Evolutionary conservation across 2,888 invertebrate species (phyloP), one percentile per base, ranked within the genome.

Genomic region (Ptychoptera contaminata): DNA sequence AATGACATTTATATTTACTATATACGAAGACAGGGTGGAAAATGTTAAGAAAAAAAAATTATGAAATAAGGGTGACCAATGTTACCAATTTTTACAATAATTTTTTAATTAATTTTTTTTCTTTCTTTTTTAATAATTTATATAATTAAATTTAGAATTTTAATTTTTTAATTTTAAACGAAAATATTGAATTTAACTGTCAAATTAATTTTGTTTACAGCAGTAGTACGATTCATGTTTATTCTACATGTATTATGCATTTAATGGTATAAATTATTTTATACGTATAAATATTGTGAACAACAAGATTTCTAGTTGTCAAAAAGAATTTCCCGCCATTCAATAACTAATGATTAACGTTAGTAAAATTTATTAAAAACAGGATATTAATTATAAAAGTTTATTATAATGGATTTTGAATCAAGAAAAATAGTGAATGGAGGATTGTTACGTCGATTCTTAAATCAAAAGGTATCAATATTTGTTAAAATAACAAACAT

Each of bases 261-360:
- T n/a, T 11, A 23, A 5, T 23, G 23, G 23, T 23, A 23, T 23
- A 23, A 23, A 23, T 5, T 23, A 23, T 23, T 3, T 3, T 23
- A n/a, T 23, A 23, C 7, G 23, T 7, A 23, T 5, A 23, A 23
- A 23, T 14, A 11, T 8, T 2, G 7, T 2, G 12, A 11, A 36
- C 8, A 36, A 11, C n/a, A 15, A 36, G n/a, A 14, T 36, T 42
- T 15, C 3, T 35, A 34, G 11, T 35, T 42, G 31, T 41, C 41
- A 41, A 41, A 41, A 32, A 34, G 16, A 15, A 10, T 15, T 37
- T 36, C 43, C 37, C 32, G 43, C 37, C 31, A 32, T 30, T 29
- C 29, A 40, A 30, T 39, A 34, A 31, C 8, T 31, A 31, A 16
- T 16, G 23, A 36, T 23, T 11, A 36, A 9, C 15, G 1, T 35